Evolutionary conservation across 2,797 vertebrate species (phyloP).

Genomic region (Aldrovandia affinis): DNA sequence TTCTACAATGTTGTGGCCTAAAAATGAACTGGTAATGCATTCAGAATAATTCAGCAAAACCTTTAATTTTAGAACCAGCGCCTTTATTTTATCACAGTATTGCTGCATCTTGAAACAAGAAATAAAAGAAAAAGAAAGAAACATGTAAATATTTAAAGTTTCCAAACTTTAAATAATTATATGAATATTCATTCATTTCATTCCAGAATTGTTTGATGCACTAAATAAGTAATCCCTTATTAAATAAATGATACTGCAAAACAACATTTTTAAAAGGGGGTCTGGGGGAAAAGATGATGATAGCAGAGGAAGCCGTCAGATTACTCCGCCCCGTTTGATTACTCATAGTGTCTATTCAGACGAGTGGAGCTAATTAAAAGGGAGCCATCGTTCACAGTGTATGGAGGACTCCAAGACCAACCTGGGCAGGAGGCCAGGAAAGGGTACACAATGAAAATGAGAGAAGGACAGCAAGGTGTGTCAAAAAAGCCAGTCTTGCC

Average conservation of each 20-base stretch:
- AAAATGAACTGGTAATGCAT: constrained; percentile 47
- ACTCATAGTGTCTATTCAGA: constrained; percentile 76
- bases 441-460: constrained; percentile 11
- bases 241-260: constrained; percentile 85
- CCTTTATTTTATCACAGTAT: constrained; percentile 47
- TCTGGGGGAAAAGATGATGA: constrained; percentile 72
- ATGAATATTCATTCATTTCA: constrained; percentile 77
- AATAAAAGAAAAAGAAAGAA: constrained; percentile 73
- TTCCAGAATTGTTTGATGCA: constrained; percentile 82
- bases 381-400: constrained; percentile 67
- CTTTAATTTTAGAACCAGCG: constrained; percentile 77
- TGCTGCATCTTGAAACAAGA: constrained; percentile 55
- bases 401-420: no score
- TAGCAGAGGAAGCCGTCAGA: constrained; percentile 61
- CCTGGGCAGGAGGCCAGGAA: constrained; percentile 17
- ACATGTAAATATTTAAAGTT: constrained; percentile 82
- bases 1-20: constrained; percentile 78
- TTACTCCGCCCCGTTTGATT: constrained; percentile 73
- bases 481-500: not conserved
- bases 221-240: constrained; percentile 86
- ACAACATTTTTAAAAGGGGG: constrained; percentile 77
- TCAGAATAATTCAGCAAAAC: not conserved
- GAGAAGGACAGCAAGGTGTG: not conserved
- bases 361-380: constrained; percentile 73
- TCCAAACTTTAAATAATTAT: constrained; percentile 77